A percentile compares a stretch with the other conserved stretches of the same genome.
phyloP scores from a whole-genome alignment of 2,113 vertebrate species.

The Mirza zaza region DNA sequence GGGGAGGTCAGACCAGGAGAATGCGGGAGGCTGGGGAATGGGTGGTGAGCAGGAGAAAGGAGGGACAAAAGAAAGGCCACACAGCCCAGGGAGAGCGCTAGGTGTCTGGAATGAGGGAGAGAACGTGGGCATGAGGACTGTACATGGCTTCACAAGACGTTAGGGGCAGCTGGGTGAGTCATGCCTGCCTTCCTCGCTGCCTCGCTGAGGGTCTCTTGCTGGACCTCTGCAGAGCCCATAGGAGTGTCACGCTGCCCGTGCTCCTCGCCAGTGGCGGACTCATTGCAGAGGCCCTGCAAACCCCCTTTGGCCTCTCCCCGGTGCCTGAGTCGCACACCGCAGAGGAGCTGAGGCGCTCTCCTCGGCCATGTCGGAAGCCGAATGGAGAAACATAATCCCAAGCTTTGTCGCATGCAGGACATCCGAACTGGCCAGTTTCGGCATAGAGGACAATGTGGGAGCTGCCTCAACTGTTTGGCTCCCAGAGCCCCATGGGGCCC shows the following conservation, averaged over 20 bases:
- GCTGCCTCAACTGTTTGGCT: not conserved
- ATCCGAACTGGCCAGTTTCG: not conserved
- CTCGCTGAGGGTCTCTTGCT: not conserved
- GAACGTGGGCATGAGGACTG: not conserved
- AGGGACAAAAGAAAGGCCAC: not conserved
- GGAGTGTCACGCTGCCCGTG: not conserved
- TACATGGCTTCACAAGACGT: accelerated
- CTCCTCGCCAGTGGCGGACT: accelerated
- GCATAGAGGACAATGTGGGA: not conserved
- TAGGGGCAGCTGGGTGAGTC: not conserved
- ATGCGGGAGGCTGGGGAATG: not conserved
- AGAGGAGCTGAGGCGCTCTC: not conserved
- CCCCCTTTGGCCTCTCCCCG: not conserved
- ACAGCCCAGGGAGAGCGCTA: accelerated
- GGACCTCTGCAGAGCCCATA: not conserved
- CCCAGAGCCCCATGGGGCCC: not conserved
- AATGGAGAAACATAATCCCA: not conserved
- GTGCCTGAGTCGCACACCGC: not conserved
- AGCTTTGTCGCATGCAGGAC: not conserved
- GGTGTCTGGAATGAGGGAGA: not conserved
- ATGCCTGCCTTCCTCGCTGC: not conserved
- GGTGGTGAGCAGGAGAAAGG: not conserved
- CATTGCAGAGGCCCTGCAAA: not conserved
- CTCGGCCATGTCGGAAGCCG: not conserved
- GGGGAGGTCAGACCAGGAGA: not conserved